Conservation (phyloP, 2,113 vertebrate species). For the Sitta europaea region DNA sequence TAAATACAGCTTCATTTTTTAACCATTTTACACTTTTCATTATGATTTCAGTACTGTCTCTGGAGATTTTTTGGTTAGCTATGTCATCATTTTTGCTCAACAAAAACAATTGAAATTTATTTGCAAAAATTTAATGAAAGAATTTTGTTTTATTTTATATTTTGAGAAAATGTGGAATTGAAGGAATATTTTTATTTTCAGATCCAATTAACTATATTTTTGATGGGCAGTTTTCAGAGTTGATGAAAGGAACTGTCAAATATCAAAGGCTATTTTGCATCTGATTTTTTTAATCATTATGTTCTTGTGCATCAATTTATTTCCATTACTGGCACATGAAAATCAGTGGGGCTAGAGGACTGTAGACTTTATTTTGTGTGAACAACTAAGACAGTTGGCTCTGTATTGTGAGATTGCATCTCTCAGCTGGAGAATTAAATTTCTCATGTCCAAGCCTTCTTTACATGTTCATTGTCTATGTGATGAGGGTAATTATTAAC, state of each 20-base stretch:
- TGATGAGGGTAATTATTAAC: not conserved
- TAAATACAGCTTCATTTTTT: not conserved
- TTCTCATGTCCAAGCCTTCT: not conserved
- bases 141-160: not conserved
- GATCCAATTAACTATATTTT: not conserved
- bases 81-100: not conserved
- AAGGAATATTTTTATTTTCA: not conserved
- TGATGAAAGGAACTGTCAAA: not conserved
- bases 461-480: not conserved
- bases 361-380: not conserved
- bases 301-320: not conserved
- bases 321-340: not conserved
- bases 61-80: not conserved
- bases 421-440: not conserved
- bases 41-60: not conserved
- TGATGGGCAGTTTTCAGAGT: not conserved
- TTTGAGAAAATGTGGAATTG: not conserved
- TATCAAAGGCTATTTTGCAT: not conserved
- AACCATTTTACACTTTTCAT: not conserved
- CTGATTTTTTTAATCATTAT: not conserved
- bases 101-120: not conserved
- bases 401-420: not conserved
- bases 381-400: not conserved
- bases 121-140: not conserved
- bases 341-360: not conserved